These are phyloP conservation scores for Aulostomus chinensis DNA, from an alignment of 2,797 vertebrate genomes.

Conservation along the genomic window DNA sequence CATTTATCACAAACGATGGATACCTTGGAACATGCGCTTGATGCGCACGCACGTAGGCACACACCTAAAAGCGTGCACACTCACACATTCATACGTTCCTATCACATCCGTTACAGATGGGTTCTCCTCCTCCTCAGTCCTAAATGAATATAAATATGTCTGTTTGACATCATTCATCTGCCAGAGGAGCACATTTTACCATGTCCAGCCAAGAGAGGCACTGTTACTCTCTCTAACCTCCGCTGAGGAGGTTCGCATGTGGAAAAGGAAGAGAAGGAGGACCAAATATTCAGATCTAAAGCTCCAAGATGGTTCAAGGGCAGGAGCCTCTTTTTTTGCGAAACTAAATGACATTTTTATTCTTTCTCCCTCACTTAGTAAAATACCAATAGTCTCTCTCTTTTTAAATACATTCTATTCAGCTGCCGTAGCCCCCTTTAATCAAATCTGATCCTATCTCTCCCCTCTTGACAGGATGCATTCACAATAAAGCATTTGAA, in stretches of 20 bases:
- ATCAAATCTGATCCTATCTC: slow-evolving; percentile 72
- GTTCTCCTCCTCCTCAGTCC: slow-evolving; percentile 76
- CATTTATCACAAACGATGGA: slow-evolving; percentile 79
- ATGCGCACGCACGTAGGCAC: slow-evolving; percentile 28
- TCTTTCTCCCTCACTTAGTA: slow-evolving; percentile 3
- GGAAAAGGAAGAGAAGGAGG: slow-evolving; percentile 31
- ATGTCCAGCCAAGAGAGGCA: slow-evolving; percentile 68
- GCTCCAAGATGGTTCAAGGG: slow-evolving; percentile 23
- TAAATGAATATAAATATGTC: slow-evolving; percentile 84
- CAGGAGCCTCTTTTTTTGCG: slow-evolving; percentile 10
- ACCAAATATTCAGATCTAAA: slow-evolving; percentile 36
- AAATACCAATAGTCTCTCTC: slow-evolving; percentile 22
- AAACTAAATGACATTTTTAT: neutral
- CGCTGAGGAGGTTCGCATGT: slow-evolving; percentile 15
- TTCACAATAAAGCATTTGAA: slow-evolving; percentile 68
- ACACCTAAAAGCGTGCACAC: slow-evolving; percentile 28
- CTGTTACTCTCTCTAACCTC: slow-evolving; percentile 61
- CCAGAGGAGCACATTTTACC: slow-evolving; percentile 62
- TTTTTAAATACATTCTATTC: slow-evolving; percentile 54
- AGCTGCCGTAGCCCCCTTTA: slow-evolving; percentile 19
- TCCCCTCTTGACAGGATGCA: slow-evolving; percentile 53
- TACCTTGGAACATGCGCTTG: slow-evolving; percentile 72
- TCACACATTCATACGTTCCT: slow-evolving; percentile 57
- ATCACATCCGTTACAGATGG: slow-evolving; percentile 84
- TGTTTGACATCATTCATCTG: slow-evolving; percentile 82